Evolutionary conservation across 2,797 vertebrate species (phyloP).

Genomic region (Halcyon smyrnensis): DNA sequence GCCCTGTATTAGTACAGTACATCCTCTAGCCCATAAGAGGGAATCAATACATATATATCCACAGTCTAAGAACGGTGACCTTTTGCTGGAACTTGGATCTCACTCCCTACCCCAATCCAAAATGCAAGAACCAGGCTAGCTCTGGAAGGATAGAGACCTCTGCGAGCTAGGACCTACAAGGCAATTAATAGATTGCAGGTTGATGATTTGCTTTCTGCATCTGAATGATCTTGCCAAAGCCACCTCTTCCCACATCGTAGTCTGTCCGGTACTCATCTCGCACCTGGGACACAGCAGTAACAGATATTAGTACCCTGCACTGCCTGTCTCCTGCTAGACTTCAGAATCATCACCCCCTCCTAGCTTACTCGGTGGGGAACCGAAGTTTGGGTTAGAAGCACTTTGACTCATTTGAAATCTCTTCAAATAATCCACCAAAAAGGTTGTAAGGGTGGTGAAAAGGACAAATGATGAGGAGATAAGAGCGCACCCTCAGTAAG

Average conservation of each 20-base stretch:
- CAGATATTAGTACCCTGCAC: not conserved
- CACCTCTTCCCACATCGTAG: conserved; percentile 76
- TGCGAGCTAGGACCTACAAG: not conserved
- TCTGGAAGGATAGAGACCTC: conserved; percentile 15
- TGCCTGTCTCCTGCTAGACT: not conserved
- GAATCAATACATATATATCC: conserved; percentile 41
- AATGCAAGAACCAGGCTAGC: not conserved
- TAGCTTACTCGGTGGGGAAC: not conserved
- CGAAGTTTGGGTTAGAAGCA: not conserved
- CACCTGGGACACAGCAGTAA: conserved; percentile 51
- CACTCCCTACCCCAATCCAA: not conserved
- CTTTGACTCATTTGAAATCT: not conserved
- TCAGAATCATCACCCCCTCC: not conserved
- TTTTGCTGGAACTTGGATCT: conserved; percentile 46
- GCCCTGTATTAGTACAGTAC: conserved; percentile 39
- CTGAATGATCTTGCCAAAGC: conserved; percentile 76
- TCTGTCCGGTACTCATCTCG: conserved; percentile 76
- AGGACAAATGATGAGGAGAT: not conserved
- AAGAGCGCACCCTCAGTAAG: no score
- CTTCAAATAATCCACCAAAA: not conserved
- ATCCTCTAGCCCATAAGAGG: conserved; percentile 43
- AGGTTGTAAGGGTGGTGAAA: not conserved
- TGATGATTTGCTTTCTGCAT: conserved; percentile 70
- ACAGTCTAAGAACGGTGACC: conserved; percentile 49
- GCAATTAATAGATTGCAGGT: conserved; percentile 52